phyloP scores from a whole-genome alignment of 2,888 invertebrate species.

The Eudasyphora cyanicolor region DNA sequence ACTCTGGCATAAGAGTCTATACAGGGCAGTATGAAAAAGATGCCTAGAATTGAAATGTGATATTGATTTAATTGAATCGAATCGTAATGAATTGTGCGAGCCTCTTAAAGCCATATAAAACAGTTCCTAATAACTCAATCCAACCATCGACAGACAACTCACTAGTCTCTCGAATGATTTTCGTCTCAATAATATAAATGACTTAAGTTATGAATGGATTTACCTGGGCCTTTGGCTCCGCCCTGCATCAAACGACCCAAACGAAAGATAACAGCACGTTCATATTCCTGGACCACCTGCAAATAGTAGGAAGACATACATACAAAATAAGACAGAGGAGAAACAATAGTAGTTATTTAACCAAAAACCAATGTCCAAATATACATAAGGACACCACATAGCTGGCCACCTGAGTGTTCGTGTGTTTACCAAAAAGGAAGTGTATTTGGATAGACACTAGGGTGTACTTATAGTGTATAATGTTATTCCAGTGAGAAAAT shows the following conservation, averaged over 20 bases:
- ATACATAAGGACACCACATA: background rate
- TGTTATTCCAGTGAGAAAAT: no score
- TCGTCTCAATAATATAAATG: background rate
- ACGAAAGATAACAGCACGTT: slow-evolving; percentile 96
- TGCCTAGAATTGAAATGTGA: slow-evolving; percentile 83
- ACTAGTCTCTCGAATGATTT: background rate
- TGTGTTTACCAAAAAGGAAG: no score
- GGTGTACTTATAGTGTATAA: no score
- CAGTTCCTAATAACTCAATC: slow-evolving; percentile 19
- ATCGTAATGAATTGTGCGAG: background rate
- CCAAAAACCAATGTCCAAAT: background rate
- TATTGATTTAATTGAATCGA: slow-evolving; percentile 10
- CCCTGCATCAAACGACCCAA: slow-evolving; percentile 93
- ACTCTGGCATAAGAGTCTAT: slow-evolving; percentile 97
- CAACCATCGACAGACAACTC: background rate
- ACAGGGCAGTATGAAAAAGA: slow-evolving; percentile 98
- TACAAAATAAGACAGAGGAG: background rate
- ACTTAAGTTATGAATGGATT: slow-evolving; percentile 67
- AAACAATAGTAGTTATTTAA: slow-evolving; percentile 6
- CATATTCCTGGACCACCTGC: slow-evolving; percentile 97
- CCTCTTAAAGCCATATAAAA: slow-evolving; percentile 8
- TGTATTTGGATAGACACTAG: no score
- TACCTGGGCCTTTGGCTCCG: slow-evolving; percentile 96
- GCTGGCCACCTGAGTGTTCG: no score
- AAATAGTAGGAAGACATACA: slow-evolving; percentile 24